phyloP scores from a whole-genome alignment of 2,888 invertebrate species.

The Resseliella maxima region DNA sequence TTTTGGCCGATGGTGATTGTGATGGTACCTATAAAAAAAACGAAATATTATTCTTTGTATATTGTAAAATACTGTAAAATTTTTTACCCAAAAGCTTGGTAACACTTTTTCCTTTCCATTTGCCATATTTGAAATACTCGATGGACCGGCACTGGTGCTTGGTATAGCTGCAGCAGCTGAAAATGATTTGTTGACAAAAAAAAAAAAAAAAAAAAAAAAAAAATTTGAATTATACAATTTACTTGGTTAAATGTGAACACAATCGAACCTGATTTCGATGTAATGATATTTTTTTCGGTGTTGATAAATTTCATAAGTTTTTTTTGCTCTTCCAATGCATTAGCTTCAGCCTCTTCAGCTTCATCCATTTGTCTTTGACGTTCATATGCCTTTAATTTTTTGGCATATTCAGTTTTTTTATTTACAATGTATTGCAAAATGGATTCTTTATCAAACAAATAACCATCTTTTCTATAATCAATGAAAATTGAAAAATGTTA shows the following conservation, averaged over 20 bases:
- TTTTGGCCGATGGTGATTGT: constrained; percentile 86
- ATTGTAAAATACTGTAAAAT: too few relatives aligned
- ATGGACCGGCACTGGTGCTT: constrained; percentile 57
- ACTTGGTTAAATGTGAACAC: not conserved
- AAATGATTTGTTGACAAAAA: too few relatives aligned
- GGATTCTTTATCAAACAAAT: constrained; percentile 95
- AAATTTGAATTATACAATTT: too few relatives aligned
- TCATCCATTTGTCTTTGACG: constrained; percentile 83
- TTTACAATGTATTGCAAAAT: constrained; percentile 94
- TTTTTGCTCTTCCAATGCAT: constrained; percentile 78
- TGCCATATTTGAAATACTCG: constrained; percentile 79
- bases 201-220: too few relatives aligned
- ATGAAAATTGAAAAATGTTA: not conserved
- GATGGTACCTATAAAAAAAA: too few relatives aligned
- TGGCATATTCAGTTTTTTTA: constrained; percentile 91
- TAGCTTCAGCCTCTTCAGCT: constrained; percentile 76
- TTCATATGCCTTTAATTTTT: constrained; percentile 92
- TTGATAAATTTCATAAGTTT: constrained; percentile 84
- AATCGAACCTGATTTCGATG: constrained; percentile 55
- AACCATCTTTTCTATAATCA: constrained; percentile 78
- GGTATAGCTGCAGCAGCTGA: too few relatives aligned
- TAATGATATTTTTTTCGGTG: constrained; percentile 81
- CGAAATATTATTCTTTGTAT: too few relatives aligned
- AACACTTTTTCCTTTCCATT: constrained; percentile 81
- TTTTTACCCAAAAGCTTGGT: constrained; percentile 98